Evolutionary conservation across 2,888 invertebrate species (phyloP).

Genomic region (Cacoxenus indagator): DNA sequence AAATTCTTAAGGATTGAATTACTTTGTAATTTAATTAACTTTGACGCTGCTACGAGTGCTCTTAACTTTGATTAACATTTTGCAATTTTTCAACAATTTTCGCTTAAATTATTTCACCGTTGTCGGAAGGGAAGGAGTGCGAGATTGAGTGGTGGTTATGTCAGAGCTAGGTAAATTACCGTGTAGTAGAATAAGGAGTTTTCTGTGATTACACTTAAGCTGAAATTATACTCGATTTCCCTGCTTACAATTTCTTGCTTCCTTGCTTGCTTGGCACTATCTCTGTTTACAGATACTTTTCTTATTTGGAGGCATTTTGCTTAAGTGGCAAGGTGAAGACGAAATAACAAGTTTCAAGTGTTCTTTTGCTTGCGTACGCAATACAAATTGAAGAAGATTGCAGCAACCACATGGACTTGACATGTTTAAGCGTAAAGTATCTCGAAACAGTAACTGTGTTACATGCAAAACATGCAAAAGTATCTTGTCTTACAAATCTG

Average conservation of each 20-base stretch:
- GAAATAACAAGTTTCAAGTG: too few relatives aligned
- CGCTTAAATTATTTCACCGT: conserved; percentile 23
- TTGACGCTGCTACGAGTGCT: conserved; percentile 44
- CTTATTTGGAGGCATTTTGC: neutral
- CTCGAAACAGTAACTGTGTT: too few relatives aligned
- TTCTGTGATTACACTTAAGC: conserved; percentile 1
- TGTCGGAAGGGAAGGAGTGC: too few relatives aligned
- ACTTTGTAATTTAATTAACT: conserved; percentile 63
- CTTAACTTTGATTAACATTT: conserved; percentile 63
- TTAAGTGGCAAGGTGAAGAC: too few relatives aligned
- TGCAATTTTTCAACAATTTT: conserved; percentile 61
- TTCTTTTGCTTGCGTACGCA: too few relatives aligned
- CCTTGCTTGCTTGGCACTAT: neutral
- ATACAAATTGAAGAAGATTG: too few relatives aligned
- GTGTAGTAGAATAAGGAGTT: neutral
- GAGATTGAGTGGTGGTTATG: too few relatives aligned
- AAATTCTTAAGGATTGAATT: conserved; percentile 56
- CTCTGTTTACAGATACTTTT: neutral
- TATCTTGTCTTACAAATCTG: too few relatives aligned
- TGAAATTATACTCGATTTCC: conserved; percentile 2
- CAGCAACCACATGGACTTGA: too few relatives aligned
- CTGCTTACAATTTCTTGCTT: neutral
- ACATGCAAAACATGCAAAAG: too few relatives aligned
- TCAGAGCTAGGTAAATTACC: neutral
- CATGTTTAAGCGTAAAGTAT: too few relatives aligned